Evolutionary conservation across 2,888 invertebrate genomes (phyloP), one percentile per base, ranked within the genome.

Genomic region (Synergus gifuensis): DNA sequence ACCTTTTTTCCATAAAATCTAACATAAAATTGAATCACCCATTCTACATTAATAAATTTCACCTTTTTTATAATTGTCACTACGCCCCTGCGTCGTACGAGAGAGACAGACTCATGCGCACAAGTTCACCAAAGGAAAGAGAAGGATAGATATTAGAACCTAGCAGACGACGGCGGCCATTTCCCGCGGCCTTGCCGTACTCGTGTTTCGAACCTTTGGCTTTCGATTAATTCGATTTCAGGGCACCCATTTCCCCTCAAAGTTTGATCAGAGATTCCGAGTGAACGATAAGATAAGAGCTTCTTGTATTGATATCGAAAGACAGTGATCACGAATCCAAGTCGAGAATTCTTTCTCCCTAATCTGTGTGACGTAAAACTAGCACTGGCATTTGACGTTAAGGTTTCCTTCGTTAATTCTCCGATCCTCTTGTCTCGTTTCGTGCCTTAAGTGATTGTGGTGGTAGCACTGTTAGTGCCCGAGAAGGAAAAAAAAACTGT

Each of bases 151-250:
- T 46, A 44, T 18, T 9, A 22, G 22, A 67, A 22, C 18, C 18
- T 46, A 81, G 82, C 81, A 82, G 81, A 82, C 80, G 81, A 82
- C 82, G 77, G 79, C 78, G 73, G 82, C 81, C 82, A 82, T 82
- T 69, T 66, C 46, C 62, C 76, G 76, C 77, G 76, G 78, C 80
- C 78, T 77, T 76, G 73, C 62, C 73, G 78, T 79, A 67, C 67
- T 67, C 67, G 18, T 44, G 67, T 67, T 67, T 67, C 44, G 67
- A 67, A 67, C 44, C 7, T 67, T 44, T 22, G 7, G 44, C 67
- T 67, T 67, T 67, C 44, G n/a, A n/a, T n/a, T n/a, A n/a, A n/a
- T n/a, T n/a, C n/a, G 44, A 46, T 67, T 67, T 67, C n/a, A 14
- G n/a, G 22, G 44, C 7, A 1, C 18, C 22, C 16, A 42, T 40